These are phyloP conservation scores for Chlorodrepanis virens DNA, from an alignment of 2,113 vertebrate species.

Conservation along the genomic window DNA sequence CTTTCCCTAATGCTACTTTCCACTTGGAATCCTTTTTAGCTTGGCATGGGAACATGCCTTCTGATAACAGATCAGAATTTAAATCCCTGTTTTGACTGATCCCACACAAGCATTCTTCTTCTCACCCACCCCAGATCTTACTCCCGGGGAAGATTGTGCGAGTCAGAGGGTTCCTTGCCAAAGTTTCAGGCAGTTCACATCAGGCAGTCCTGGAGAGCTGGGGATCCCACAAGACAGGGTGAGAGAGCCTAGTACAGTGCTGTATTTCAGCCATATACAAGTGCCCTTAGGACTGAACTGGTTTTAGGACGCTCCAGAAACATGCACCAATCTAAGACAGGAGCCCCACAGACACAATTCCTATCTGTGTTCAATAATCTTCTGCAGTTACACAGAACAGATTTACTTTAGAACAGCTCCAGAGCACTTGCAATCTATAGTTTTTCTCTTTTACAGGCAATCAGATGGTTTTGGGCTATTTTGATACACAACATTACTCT, in stretches of 20 bases:
- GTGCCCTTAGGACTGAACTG: neutral
- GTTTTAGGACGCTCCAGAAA: neutral
- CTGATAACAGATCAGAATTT: neutral
- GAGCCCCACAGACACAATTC: neutral
- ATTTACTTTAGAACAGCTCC: neutral
- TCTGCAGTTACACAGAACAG: neutral
- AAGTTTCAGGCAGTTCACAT: neutral
- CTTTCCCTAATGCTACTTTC: neutral
- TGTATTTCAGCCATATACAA: neutral
- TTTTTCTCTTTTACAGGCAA: neutral
- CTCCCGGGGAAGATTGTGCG: neutral
- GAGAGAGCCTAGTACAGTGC: fast-evolving
- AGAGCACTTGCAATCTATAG: neutral
- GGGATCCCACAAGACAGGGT: neutral
- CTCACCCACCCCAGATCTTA: neutral
- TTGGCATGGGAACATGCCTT: neutral
- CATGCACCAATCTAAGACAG: fast-evolving
- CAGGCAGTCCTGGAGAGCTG: neutral
- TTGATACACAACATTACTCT: neutral
- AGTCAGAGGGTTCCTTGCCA: neutral
- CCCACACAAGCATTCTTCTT: neutral
- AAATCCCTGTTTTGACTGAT: neutral
- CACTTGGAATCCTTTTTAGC: neutral
- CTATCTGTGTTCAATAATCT: neutral
- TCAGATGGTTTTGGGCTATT: neutral